phyloP scores from a whole-genome alignment of 2,797 vertebrate species.

The Enoplosus armatus region DNA sequence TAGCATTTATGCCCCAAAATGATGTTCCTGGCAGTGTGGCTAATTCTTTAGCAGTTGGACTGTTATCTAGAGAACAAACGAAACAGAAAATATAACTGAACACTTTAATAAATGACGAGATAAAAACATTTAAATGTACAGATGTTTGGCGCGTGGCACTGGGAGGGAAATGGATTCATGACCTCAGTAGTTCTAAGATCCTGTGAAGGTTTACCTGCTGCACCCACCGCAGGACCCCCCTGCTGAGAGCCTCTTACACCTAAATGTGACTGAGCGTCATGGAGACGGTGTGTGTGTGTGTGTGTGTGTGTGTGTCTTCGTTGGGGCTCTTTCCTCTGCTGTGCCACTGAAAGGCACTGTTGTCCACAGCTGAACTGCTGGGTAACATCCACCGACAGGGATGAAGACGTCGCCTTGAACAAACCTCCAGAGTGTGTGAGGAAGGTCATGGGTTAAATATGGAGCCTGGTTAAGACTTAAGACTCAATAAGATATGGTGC shows the following conservation, averaged over 20 bases:
- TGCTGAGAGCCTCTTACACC: neutral
- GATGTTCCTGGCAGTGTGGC: neutral
- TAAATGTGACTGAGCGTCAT: neutral
- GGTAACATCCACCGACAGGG: neutral
- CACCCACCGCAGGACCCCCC: neutral
- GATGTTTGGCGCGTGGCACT: neutral
- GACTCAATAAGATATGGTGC: neutral
- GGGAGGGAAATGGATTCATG: no score
- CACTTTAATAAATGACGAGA: neutral
- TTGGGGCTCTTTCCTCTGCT: conserved; percentile 21
- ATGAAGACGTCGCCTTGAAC: conserved; percentile 22
- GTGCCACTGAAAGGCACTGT: conserved; percentile 80
- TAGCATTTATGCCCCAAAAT: neutral
- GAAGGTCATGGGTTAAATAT: conserved; percentile 35
- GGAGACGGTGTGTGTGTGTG: neutral
- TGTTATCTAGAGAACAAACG: neutral
- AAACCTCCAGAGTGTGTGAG: conserved; percentile 32
- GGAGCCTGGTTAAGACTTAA: neutral
- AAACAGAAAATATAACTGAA: neutral
- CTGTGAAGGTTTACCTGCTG: neutral
- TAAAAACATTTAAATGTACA: neutral
- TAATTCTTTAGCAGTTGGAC: neutral
- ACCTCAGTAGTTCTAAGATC: neutral
- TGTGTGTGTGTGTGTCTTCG: no score
- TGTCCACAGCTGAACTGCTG: conserved; percentile 65